Percentiles rank a stretch among this genome's conserved stretches.
phyloP scores from a whole-genome alignment of 2,797 vertebrate species.

The Acanthornis magna region DNA sequence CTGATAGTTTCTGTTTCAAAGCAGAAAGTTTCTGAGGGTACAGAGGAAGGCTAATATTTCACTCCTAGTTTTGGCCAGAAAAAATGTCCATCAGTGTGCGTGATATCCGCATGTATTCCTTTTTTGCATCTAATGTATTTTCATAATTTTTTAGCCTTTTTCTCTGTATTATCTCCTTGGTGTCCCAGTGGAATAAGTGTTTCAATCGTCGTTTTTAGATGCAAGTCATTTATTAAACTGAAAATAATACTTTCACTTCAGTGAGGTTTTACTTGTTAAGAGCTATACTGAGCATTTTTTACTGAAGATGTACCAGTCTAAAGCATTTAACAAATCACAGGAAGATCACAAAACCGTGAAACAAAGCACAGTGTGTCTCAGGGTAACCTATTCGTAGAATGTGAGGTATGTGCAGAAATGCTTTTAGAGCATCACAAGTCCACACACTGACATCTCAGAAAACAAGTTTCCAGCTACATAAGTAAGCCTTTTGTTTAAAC shows the following conservation, averaged over 20 bases:
- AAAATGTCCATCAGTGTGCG: background rate
- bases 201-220: background rate
- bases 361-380: slow-evolving; percentile 49
- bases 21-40: background rate
- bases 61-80: background rate
- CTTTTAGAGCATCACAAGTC: slow-evolving; percentile 31
- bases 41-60: background rate
- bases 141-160: background rate
- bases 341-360: slow-evolving; percentile 12
- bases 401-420: background rate
- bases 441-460: background rate
- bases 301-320: background rate
- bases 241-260: background rate
- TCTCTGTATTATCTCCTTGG: background rate
- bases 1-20: background rate
- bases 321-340: slow-evolving; percentile 39
- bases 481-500: background rate
- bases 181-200: background rate
- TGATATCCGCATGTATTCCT: background rate
- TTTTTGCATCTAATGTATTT: background rate
- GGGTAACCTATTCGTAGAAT: slow-evolving; percentile 7
- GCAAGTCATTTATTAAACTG: background rate
- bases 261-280: background rate
- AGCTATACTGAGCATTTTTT: background rate
- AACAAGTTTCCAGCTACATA: slow-evolving; percentile 3